Evolutionary conservation across 2,888 invertebrate genomes (phyloP), one percentile per base, ranked within the genome.

Genomic region (Euphydryas editha): DNA sequence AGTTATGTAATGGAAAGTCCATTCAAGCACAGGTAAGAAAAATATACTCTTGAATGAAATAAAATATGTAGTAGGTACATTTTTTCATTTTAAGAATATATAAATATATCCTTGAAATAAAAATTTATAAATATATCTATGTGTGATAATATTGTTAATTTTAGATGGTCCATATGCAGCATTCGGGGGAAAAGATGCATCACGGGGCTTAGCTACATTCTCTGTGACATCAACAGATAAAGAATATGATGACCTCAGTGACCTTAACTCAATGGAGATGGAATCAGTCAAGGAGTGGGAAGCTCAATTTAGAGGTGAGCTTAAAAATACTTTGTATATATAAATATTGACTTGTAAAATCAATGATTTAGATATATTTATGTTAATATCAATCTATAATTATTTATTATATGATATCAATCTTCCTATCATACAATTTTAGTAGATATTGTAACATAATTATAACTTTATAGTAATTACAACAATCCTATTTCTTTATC

Each of bases 231-330:
- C 95, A 59, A 95, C 95, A 71, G 95, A 96, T 61, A 96, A 95
- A 76, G 97, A 96, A 77, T 98, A 98, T 90, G 99, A 99, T 93
- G 99, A 99, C 87, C 94, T 99, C 63, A 97, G 97, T 86, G 99
- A 99, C 89, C 94, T 99, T 64, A 97, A 96, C 81, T 95, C 96
- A 15, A 95, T 96, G 93, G 97, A 99, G 93, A 98, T 99, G 98
- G 98, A 98, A 76, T 97, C 98, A 21, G 96, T 99, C 8, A 95
- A 95, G 74, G 99, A 99, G 91, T 99, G 99, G 99, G 98, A 99
- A 87, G 96, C 97, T 88, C 99, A 99, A 86, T 98, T 99, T 86
- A 96, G 96, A 95, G 98, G 98, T 97, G 92, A 76, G 39, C 17
- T 20, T 54, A 46, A 46, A 2, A 59, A 51, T 18, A 49, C 46